Conservation (phyloP, 2,797 vertebrate species). For the Chelmon rostratus region DNA sequence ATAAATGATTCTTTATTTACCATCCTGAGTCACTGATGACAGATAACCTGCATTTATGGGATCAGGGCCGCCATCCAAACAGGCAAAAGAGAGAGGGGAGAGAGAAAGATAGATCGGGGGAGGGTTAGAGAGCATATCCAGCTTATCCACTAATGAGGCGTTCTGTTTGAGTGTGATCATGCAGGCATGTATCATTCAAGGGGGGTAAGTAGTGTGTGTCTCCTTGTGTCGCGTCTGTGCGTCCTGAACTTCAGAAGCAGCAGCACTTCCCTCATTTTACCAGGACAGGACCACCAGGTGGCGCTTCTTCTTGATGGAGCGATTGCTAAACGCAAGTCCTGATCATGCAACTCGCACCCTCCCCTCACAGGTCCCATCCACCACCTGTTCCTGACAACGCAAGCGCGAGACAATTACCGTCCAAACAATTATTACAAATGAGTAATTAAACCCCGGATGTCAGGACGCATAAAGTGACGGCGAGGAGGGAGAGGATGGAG, state of each 20-base stretch:
- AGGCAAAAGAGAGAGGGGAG: conserved; percentile 40
- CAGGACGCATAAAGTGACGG: conserved; percentile 79
- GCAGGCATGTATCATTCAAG: conserved; percentile 76
- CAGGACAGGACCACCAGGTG: conserved; percentile 70
- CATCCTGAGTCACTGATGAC: conserved; percentile 77
- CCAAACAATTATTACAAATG: conserved; percentile 82
- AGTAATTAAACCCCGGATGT: conserved; percentile 84
- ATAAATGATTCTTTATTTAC: conserved; percentile 80
- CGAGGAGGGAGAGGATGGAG: conserved; percentile 54
- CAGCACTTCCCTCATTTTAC: conserved; percentile 21
- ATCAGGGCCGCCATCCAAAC: conserved; percentile 75
- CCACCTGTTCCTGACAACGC: conserved; percentile 72
- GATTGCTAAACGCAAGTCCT: conserved; percentile 40
- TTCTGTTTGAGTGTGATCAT: conserved; percentile 75
- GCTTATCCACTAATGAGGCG: conserved; percentile 79
- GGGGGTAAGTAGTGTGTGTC: conserved; percentile 65
- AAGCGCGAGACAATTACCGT: conserved; percentile 73
- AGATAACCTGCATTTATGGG: conserved; percentile 81
- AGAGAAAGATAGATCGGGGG: conserved; percentile 59
- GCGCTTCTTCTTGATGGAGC: conserved; percentile 60
- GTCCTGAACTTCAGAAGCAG: conserved; percentile 22
- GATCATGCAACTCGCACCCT: conserved; percentile 39
- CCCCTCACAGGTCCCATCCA: conserved; percentile 62
- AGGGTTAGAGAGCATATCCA: conserved; percentile 76
- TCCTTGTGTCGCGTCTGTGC: conserved; percentile 25